Conservation (phyloP, 2,888 invertebrate species). For the Athetis lepigone region DNA sequence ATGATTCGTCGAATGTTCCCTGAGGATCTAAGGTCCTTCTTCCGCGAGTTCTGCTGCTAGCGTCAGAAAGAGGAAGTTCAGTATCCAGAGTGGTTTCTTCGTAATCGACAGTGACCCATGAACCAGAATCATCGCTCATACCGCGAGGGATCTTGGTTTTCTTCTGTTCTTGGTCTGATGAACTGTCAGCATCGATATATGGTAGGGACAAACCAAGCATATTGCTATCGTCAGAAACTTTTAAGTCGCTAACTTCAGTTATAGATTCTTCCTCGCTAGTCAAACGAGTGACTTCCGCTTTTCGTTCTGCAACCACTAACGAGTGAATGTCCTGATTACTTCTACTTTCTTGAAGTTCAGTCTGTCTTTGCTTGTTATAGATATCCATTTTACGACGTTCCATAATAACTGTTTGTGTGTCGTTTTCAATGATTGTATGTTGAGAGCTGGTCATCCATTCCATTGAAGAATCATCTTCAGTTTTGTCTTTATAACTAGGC, state of each 20-base stretch:
- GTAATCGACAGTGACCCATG: slow-evolving; percentile 92
- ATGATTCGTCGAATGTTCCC: slow-evolving; percentile 91
- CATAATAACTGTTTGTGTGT: slow-evolving; percentile 91
- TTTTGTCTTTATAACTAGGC: slow-evolving; percentile 84
- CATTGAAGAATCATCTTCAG: slow-evolving; percentile 87
- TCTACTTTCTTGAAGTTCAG: slow-evolving; percentile 83
- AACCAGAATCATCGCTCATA: slow-evolving; percentile 92
- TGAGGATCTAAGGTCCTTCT: slow-evolving; percentile 87
- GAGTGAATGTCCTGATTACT: slow-evolving; percentile 82
- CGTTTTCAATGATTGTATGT: slow-evolving; percentile 86
- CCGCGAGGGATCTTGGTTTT: slow-evolving; percentile 83
- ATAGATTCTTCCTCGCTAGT: slow-evolving; percentile 93
- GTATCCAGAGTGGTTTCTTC: slow-evolving; percentile 92
- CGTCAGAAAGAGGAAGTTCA: slow-evolving; percentile 90
- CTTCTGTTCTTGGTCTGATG: slow-evolving; percentile 86
- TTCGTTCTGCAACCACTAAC: slow-evolving; percentile 79
- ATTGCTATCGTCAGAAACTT: slow-evolving; percentile 88
- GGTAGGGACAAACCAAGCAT: slow-evolving; percentile 87
- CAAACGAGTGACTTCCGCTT: slow-evolving; percentile 87
- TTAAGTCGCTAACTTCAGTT: slow-evolving; percentile 92
- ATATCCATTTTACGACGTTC: slow-evolving; percentile 91
- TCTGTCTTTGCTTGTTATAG: slow-evolving; percentile 89
- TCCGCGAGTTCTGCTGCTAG: slow-evolving; percentile 71
- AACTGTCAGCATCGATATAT: slow-evolving; percentile 89
- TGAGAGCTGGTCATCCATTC: slow-evolving; percentile 87